Base-by-base conservation (phyloP, 2,113 vertebrate species). In the Laticauda colubrina region DNA sequence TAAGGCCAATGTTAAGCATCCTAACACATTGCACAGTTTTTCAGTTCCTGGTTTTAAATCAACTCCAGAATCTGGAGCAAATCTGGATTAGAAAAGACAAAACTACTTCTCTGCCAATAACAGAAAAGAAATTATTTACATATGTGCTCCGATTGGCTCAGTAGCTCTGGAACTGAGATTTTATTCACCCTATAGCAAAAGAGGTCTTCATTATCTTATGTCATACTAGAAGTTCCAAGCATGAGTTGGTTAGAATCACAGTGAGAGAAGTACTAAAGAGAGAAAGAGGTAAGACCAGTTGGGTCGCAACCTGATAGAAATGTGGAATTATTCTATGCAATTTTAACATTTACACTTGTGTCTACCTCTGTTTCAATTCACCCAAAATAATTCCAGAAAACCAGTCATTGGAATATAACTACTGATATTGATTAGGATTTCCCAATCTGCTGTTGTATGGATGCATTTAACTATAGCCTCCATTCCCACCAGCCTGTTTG, bases 171-270 rank as follows among this genome's bases (percentile, higher is more conserved):
- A 85, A 61, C 29, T 0, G 21, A 89, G 21, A 43, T 21, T n/a
- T 92, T 57, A 59, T 43, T 51, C 81, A 90, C 14, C 92, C 92
- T 53, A 90, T 93, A 56, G 57, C 56, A 87, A 64, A 85, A 87
- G 75, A 93, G 81, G 29, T 54, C 90, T 64, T 14, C 92, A 93
- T 93, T 93, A 34, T 93, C n/a, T 89, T 69, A 87, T 93, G 92
- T 93, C 92, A 93, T 64, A 93, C 45, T 87, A 29, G 56, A 45
- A 43, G 26, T 90, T 90, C 75, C 45, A 87, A 87, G 55, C 45
- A 53, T 53, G 48, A 64, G 92, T 12, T 93, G 45, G 75, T 90
- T 54, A 90, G 45, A 87, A 64, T 23, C 88, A 20, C 29, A 85
- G 92, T 11, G 85, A 85, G 87, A 20, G 39, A 89, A 59, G 88